Evolutionary conservation across 2,797 vertebrate genomes (phyloP), one percentile per base, ranked within the genome.

Genomic region (Pagetopsis macropterus): DNA sequence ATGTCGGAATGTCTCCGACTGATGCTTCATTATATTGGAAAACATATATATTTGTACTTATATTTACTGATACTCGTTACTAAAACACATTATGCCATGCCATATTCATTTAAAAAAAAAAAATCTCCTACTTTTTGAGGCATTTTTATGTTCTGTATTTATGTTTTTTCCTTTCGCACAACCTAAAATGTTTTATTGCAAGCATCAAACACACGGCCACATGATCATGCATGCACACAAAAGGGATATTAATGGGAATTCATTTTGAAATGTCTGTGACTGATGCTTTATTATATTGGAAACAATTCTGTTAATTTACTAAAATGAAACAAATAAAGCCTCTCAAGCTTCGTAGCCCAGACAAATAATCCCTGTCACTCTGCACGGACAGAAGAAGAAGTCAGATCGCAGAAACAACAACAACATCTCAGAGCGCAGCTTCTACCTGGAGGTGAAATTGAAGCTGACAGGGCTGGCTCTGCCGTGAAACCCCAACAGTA

Each of bases 181-280:
- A 37, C 33, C 33, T 37, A 37, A 9, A 37, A 6, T 9, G 1
- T 6, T 37, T 37, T 37, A 37, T 37, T 37, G 98, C 99, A 93
- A 97, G 97, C 96, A 44, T 7, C 1, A 17, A 5, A 21, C 11
- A 50, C 5, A 13, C 11, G 46, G 21, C 31, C 33, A 33, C 33
- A 37, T n/a, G 13, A 3, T 13, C 4, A 45, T 4, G 6, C 10
- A 27, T 19, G 37, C 0, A 0, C 19, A 55, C 1, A 55, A 10
- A 13, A 50, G 11, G 0, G 10, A 31, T 6, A 11, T 21, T 23
- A 13, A 43, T 19, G 8, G 15, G 13, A 37, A 37, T 9, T 27
- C 27, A 27, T 27, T 17, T 55, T 6, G 46, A 60, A 13, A 31
- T 4, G 58, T 56, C 3, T 61, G 12, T 44, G 9, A 65, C 50